Conservation (phyloP, 1,140 invertebrate genomes). For the Heliothis subflexa region DNA sequence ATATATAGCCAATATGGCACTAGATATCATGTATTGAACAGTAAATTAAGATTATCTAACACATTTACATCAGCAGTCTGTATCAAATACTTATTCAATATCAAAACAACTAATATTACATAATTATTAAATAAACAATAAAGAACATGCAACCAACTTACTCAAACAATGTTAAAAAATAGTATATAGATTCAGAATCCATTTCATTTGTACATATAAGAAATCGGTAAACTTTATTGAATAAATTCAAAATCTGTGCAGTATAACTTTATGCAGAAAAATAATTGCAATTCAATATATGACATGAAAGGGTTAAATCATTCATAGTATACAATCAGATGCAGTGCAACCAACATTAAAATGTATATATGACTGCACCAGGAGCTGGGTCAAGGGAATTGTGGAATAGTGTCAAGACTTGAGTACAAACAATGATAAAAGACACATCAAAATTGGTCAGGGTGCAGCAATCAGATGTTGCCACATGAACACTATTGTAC, state of each 20-base stretch:
- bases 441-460: not conserved
- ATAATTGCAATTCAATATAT: slow-evolving; percentile 30
- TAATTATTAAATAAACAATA: too few species aligned
- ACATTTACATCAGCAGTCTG: too few species aligned
- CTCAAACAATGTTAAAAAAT: too few species aligned
- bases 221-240: too few species aligned
- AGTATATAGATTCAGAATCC: too few species aligned
- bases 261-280: not conserved
- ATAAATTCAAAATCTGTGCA: not conserved
- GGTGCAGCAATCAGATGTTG: not conserved
- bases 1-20: not conserved
- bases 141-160: too few species aligned
- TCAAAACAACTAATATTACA: too few species aligned
- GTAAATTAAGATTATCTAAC: too few species aligned
- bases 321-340: slow-evolving; percentile 23
- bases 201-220: too few species aligned
- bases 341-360: slow-evolving; percentile 13
- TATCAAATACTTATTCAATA: too few species aligned
- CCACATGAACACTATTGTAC: not conserved
- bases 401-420: slow-evolving; percentile 24
- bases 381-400: slow-evolving; percentile 34
- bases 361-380: slow-evolving; percentile 30
- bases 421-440: slow-evolving; percentile 32
- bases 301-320: slow-evolving; percentile 13
- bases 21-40: too few species aligned